Evolutionary conservation across 2,113 vertebrate species (phyloP).

Genomic region (Ammospiza caudacuta): DNA sequence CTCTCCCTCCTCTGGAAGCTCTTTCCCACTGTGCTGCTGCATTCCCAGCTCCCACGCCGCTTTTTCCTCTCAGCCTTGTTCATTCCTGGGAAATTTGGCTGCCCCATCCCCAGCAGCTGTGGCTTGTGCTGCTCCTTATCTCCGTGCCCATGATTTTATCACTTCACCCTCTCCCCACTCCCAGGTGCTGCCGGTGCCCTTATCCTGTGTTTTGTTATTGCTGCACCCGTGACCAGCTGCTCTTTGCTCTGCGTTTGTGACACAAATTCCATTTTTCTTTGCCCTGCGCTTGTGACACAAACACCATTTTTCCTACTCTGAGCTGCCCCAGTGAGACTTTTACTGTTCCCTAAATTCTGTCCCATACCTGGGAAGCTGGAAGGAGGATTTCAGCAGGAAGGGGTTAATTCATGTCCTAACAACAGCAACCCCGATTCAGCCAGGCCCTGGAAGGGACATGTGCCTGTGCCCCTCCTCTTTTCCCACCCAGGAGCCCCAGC

Average conservation of each 20-base stretch:
- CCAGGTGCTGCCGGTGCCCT: neutral
- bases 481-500: neutral
- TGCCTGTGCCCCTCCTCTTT: neutral
- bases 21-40: neutral
- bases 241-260: neutral
- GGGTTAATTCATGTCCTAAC: neutral
- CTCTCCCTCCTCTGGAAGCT: neutral
- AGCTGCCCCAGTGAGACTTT: neutral
- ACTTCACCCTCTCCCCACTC: neutral
- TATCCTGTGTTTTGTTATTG: neutral
- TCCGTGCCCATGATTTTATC: neutral
- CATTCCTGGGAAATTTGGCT: neutral
- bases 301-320: neutral
- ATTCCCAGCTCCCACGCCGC: neutral
- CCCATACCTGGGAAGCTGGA: neutral
- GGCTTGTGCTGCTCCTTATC: neutral
- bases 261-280: neutral
- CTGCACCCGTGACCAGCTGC: neutral
- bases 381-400: neutral
- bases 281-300: neutral
- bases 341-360: neutral
- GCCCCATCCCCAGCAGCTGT: neutral
- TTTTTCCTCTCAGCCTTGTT: neutral
- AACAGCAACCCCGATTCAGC: neutral
- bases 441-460: neutral